phyloP scores from a whole-genome alignment of 2,797 vertebrate genomes.

The Cephalopachus bancanus region DNA sequence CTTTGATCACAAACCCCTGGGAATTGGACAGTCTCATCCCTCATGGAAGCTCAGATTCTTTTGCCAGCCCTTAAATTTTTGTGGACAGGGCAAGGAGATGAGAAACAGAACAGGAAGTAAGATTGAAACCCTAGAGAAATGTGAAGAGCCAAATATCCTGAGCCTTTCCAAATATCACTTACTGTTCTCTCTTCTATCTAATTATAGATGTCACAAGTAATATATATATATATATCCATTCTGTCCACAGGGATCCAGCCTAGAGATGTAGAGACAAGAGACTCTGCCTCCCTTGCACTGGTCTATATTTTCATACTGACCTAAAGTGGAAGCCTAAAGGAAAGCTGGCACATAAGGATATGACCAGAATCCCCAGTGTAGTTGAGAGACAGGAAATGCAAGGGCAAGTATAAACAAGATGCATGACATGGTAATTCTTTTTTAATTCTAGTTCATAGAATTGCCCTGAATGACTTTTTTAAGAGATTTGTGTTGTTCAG shows the following conservation, averaged over 20 bases:
- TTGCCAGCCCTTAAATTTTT: background rate
- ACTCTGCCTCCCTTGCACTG: background rate
- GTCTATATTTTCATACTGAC: background rate
- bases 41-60: background rate
- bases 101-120: background rate
- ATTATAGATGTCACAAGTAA: background rate
- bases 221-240: too few relatives aligned
- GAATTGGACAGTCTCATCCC: background rate
- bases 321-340: background rate
- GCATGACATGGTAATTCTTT: background rate
- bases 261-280: background rate
- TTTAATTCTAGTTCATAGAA: background rate
- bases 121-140: background rate
- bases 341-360: background rate
- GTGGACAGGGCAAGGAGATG: background rate
- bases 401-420: background rate
- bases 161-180: background rate
- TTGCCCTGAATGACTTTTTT: background rate
- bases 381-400: background rate
- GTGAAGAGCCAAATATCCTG: background rate
- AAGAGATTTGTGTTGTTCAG: background rate
- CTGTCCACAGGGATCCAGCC: background rate
- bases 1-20: background rate
- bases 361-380: background rate
- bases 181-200: background rate